Conservation (phyloP, 2,888 invertebrate species). For the Odontocolon sp. region DNA sequence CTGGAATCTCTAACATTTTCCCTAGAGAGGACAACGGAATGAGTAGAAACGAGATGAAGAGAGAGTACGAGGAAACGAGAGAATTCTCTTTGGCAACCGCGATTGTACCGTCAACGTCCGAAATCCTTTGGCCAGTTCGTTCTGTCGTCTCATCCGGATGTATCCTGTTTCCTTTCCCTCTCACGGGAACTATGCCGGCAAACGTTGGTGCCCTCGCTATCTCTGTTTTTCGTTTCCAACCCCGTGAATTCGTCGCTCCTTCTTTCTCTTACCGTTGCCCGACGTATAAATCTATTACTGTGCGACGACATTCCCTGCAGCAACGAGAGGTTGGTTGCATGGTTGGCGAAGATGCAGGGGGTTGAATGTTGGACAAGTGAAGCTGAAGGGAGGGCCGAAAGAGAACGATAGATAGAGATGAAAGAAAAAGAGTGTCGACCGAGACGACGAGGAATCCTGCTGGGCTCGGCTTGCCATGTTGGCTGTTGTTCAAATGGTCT, state of each 20-base stretch:
- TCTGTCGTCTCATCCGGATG: slow-evolving; percentile 55
- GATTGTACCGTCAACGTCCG: slow-evolving; percentile 58
- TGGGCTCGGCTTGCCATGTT: slow-evolving; percentile 72
- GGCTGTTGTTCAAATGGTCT: slow-evolving; percentile 79
- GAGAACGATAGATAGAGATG: slow-evolving; percentile 8
- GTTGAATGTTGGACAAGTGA: slow-evolving; percentile 26
- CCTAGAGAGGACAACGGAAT: neutral
- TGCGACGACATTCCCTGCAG: slow-evolving; percentile 65
- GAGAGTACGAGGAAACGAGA: neutral
- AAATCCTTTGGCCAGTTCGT: slow-evolving; percentile 58
- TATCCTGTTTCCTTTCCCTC: slow-evolving; percentile 31
- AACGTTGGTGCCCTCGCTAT: slow-evolving; percentile 22
- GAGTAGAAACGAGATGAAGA: slow-evolving; percentile 18
- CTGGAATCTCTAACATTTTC: slow-evolving; percentile 25
- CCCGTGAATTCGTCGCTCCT: slow-evolving; percentile 3
- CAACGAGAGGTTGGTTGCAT: slow-evolving; percentile 50
- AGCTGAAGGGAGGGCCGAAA: slow-evolving; percentile 30
- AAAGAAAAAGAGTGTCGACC: slow-evolving; percentile 38
- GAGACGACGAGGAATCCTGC: slow-evolving; percentile 36
- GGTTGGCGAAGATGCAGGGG: slow-evolving; percentile 25
- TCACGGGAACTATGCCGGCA: slow-evolving; percentile 1
- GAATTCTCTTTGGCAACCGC: slow-evolving; percentile 45
- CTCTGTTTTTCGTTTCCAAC: neutral
- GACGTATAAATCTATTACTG: slow-evolving; percentile 76
- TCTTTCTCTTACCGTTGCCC: slow-evolving; percentile 45